Base-by-base conservation (phyloP, 2,888 invertebrate genomes). In the Pachycephus smyrnensis region DNA sequence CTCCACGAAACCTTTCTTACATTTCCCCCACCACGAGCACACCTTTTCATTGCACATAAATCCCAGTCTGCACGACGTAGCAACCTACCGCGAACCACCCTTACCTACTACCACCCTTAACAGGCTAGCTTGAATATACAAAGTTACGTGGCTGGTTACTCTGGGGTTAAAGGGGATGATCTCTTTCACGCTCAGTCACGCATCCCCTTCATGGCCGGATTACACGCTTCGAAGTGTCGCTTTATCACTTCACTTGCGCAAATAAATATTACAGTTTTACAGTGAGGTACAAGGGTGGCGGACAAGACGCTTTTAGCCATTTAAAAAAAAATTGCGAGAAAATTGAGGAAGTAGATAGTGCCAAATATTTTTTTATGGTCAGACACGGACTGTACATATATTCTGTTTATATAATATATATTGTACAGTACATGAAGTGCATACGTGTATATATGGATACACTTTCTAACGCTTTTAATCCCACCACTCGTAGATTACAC, bases 131-230 rank as follows among this genome's bases (percentile, higher is more conserved):
- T 79, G 73, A 79, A 76, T 81, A 80, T 78, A 81, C 81, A 82
- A 80, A 82, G 78, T 76, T 80, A 75, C 78, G 78, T 74, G 80
- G 79, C 69, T 80, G 80, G 81, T 81, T 80, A 78, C 75, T 80
- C 68, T 73, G 69, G 73, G 73, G 69, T 80, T 84, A 82, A 83
- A 84, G 84, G 77, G 79, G 81, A 85, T 81, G 77, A 78, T 76
- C 40, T 55, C 40, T 23, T 55, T 23, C 40, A 23, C 23, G 23
- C 23, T 55, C 40, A 23, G 40, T 55, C 40, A 55, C 40, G 40
- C 40, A 55, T 55, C 23, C 6, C 40, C 40, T 55, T 55, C 23
- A 55, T 23, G 6, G 6, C 23, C 9, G 23, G 40, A 23, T 55
- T 55, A 6, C 23, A 55, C 23, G 40, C 40, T 55, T 23, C 23